Base-by-base conservation (phyloP, 2,113 vertebrate genomes). In the Electrona antarctica region DNA sequence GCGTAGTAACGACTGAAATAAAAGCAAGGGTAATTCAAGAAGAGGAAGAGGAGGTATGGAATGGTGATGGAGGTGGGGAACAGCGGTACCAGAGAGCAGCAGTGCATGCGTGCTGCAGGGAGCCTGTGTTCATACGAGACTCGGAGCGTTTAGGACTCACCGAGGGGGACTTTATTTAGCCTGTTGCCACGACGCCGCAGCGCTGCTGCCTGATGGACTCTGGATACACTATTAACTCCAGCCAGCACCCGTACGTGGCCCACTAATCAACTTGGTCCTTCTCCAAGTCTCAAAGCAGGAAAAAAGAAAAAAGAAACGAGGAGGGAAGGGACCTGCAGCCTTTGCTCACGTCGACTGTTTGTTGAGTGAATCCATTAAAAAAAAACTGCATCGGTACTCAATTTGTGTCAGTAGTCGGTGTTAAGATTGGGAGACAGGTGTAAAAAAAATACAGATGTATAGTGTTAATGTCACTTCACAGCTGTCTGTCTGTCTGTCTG, bases 51-150 rank as follows among this genome's bases (percentile, higher is more conserved):
- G 50, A 55, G 28, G 51, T 41, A 41, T 41, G 33, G 33, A 41
- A 41, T 41, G 5, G 33, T 41, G 33, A 41, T 41, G 33, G 33
- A 41, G 33, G 14, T 21, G 62, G 8, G 15, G 47, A 51, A 52
- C 8, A 52, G 9, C 6, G 67, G 21, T 11, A 60, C 54, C 69
- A 64, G 66, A 67, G 56, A 33, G 63, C 41, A 54, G 33, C 15
- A 55, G 47, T 63, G 79, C 64, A 74, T 77, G 73, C 83, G 79
- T n/a, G n/a, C n/a, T n/a, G n/a, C n/a, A n/a, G 83, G 83, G 83
- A 85, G 71, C 68, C 77, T 74, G 74, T 73, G 77, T 83, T 78
- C 65, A 78, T 66, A 51, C 21, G 21, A 21, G 21, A 21, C 21
- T 21, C 21, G 1, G 21, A 4, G 60, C 47, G 67, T 65, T 56